Evolutionary conservation across 2,797 vertebrate genomes (phyloP), one percentile per base, ranked within the genome.

Genomic region (Oryzias sinensis): DNA sequence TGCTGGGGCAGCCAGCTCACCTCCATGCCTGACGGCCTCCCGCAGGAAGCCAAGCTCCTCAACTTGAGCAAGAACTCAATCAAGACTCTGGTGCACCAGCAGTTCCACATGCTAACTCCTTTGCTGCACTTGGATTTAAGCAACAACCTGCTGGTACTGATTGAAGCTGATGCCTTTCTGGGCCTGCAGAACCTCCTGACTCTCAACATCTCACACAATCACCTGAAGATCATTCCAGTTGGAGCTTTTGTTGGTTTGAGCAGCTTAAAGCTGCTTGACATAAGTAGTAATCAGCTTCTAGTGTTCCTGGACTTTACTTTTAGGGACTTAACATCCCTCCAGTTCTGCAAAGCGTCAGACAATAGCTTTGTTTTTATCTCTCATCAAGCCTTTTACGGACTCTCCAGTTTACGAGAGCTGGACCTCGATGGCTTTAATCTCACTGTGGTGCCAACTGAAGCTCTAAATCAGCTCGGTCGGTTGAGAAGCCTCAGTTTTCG

Each of bases 221-320:
- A 73, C 4, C 83, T 97, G 16, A 93, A 93, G 72, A 89, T 96
- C 25, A 62, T 97, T 60, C 88, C 92, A 0, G 91, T 90, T 0
- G 93, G 93, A 4, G 82, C 87, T 0, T 94, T 97, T 45, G 74
- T 85, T 0, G 93, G 93, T 3, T 89, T 95, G 57, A 47, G 74
- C 0, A 86, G 76, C 50, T 87, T 96, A 15, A 88, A 80, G 1
- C 41, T 92, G 14, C 83, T 97, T 22, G 94, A 96, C 70, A 77
- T 96, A 33, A 91, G 94, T 44, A 70, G 83, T 53, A 97, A 97
- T 50, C 87, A 93, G 70, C 91, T 97, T 5, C 90, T 96, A 15
- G 89, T 96, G 25, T 89, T 97, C 46, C 83, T 96, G 1, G 94
- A 96, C 22, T 92, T 91, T 54, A 92, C 91, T 4, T 97, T 97